Conservation (phyloP, 2,797 vertebrate species). For the Platyrinchus mystaceus region DNA sequence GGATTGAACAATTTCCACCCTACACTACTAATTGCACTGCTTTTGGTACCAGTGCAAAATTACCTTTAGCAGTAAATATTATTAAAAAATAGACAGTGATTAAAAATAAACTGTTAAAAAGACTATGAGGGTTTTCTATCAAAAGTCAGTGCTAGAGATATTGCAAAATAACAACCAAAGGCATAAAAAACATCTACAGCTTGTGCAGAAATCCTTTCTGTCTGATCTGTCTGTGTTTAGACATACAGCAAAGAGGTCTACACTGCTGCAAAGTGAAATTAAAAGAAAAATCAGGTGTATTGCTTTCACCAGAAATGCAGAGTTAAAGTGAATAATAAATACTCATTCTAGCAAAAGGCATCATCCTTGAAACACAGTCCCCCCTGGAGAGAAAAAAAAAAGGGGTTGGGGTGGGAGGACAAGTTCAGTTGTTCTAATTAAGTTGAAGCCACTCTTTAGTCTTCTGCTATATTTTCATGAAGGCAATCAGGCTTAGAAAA, state of each 20-base stretch:
- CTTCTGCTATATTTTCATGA: background rate
- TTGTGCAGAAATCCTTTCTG: background rate
- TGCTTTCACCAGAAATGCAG: background rate
- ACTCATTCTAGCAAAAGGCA: background rate
- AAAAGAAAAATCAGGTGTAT: background rate
- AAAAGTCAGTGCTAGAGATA: background rate
- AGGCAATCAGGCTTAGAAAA: background rate
- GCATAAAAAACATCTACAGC: background rate
- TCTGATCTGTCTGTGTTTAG: background rate
- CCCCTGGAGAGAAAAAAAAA: background rate
- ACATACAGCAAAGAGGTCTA: background rate
- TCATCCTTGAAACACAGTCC: background rate
- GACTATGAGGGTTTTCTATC: background rate
- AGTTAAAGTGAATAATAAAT: background rate
- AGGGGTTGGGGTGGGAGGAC: rapidly evolving
- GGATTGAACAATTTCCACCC: background rate
- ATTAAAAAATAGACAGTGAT: background rate
- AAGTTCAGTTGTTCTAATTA: background rate
- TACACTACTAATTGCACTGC: background rate
- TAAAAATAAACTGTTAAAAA: background rate
- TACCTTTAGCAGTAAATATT: background rate
- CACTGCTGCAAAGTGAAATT: background rate
- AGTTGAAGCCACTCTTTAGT: background rate
- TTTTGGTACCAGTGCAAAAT: background rate
- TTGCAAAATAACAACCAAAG: background rate